phyloP scores from a whole-genome alignment of 2,113 vertebrate species.

The Pangasianodon hypophthalmus region DNA sequence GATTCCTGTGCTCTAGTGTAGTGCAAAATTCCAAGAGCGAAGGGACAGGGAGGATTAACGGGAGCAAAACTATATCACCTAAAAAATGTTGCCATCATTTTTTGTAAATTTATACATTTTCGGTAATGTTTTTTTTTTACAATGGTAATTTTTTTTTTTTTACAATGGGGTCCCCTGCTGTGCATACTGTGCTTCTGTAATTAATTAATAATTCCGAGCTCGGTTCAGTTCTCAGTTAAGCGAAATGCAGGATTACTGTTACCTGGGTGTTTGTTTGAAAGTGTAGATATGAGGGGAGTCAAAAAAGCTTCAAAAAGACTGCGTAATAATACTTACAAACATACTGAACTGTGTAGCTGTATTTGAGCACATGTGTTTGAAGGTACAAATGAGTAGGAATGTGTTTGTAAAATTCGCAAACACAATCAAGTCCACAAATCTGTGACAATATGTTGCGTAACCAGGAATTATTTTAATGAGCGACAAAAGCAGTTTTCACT shows the following conservation, averaged over 20 bases:
- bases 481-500: not conserved
- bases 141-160: too few species aligned
- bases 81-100: not conserved
- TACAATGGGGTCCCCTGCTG: too few species aligned
- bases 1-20: not conserved
- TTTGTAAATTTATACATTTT: not conserved
- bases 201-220: not conserved
- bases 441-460: not conserved
- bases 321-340: not conserved
- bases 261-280: not conserved
- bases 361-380: not conserved
- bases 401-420: not conserved
- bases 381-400: not conserved
- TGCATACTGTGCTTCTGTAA: not conserved
- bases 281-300: not conserved
- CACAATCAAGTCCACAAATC: not conserved
- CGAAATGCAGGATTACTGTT: not conserved
- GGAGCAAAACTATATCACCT: not conserved
- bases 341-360: not conserved
- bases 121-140: too few species aligned
- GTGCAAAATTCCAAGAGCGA: not conserved
- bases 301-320: not conserved
- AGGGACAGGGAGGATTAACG: not conserved
- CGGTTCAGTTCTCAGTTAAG: not conserved
- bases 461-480: not conserved